Percentiles rank a stretch among this genome's conserved stretches.
Conservation (phyloP, 53 echinoderm and acorn worm species). For the Pentamera pediparva region DNA sequence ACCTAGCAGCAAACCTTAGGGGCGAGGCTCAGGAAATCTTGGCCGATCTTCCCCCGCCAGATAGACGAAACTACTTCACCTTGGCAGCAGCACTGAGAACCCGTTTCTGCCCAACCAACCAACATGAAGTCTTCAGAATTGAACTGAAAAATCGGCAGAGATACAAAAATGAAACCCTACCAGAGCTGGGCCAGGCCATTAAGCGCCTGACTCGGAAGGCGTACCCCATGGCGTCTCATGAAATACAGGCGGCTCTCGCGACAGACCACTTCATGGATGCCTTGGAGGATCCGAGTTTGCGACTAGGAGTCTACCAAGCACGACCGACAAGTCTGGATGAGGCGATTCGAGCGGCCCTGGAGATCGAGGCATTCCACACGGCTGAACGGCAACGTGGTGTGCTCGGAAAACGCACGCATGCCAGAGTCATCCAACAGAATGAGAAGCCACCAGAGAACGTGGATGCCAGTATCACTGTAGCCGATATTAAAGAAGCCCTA, state of each 20-base stretch:
- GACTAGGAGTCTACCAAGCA: neutral
- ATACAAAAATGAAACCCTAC: neutral
- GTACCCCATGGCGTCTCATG: neutral
- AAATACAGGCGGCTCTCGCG: neutral
- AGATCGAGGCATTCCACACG: neutral
- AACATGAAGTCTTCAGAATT: neutral
- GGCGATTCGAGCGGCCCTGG: neutral
- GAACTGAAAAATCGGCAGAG: constrained; percentile 3
- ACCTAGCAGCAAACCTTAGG: neutral
- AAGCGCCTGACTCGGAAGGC: neutral
- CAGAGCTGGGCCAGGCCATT: constrained; percentile 6
- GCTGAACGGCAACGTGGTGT: neutral
- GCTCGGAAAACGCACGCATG: too few relatives aligned
- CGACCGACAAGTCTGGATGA: neutral
- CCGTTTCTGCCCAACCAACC: neutral
- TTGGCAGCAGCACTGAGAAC: neutral
- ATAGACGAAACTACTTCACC: neutral
- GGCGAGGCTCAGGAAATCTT: neutral
- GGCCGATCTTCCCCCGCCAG: neutral
- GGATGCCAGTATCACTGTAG: too few relatives aligned
- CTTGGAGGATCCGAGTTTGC: neutral
- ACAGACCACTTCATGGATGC: constrained; percentile 12
- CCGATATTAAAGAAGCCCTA: too few relatives aligned
- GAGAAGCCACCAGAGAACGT: too few relatives aligned
- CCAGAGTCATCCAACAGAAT: too few relatives aligned